Evolutionary conservation across 2,888 invertebrate species (phyloP).

Genomic region (Cylindroiulus punctatus): DNA sequence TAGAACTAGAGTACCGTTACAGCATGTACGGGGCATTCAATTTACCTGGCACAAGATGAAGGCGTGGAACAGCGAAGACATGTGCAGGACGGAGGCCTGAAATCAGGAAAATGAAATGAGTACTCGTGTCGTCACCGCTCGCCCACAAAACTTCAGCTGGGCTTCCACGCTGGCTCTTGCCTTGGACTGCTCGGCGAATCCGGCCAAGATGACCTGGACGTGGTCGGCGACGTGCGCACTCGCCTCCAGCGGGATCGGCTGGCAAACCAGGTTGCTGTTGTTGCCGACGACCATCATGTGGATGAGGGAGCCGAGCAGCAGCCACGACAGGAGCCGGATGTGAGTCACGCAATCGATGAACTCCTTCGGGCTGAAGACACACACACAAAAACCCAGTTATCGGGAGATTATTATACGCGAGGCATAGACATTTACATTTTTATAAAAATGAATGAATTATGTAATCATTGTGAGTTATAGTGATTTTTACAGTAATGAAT

Average conservation of each 20-base stretch:
- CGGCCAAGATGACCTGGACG: slow-evolving; percentile 94
- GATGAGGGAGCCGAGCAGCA: slow-evolving; percentile 92
- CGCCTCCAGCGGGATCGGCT: slow-evolving; percentile 94
- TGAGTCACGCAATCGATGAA: slow-evolving; percentile 95
- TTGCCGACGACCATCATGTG: slow-evolving; percentile 78
- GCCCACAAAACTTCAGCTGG: too few species aligned
- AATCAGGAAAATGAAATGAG: slow-evolving; percentile 59
- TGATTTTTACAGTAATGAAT: too few species aligned
- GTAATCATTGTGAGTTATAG: too few species aligned
- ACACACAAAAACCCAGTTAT: not conserved
- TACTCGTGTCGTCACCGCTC: not conserved
- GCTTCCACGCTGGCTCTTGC: slow-evolving; percentile 61
- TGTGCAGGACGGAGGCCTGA: slow-evolving; percentile 85
- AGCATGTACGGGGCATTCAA: too few species aligned
- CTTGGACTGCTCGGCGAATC: slow-evolving; percentile 95
- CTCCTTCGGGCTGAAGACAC: slow-evolving; percentile 79
- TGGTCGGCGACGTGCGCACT: slow-evolving; percentile 97
- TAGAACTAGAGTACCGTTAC: too few species aligned
- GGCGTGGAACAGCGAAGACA: slow-evolving; percentile 96
- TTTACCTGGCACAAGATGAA: slow-evolving; percentile 93
- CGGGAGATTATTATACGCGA: not conserved
- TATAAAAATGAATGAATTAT: too few species aligned
- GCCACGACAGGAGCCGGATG: slow-evolving; percentile 93
- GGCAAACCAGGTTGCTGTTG: slow-evolving; percentile 65
- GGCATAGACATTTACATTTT: too few species aligned